Base-by-base conservation (phyloP, 2,888 invertebrate species). In the Cosmia pyralina region DNA sequence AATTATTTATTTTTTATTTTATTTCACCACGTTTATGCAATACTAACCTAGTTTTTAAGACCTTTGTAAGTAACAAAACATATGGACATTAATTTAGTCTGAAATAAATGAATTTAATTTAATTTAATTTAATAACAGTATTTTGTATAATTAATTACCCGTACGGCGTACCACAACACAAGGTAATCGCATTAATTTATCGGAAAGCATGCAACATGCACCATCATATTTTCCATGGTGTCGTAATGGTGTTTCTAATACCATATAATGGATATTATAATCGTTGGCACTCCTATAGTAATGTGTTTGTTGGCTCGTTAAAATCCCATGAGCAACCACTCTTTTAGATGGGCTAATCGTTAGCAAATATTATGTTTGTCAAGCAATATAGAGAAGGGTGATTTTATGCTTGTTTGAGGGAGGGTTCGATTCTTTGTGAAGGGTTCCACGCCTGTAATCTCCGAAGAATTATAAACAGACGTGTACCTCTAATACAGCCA, bases 181-280 rank as follows among this genome's bases (percentile, higher is more conserved):
- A n/a, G n/a, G 28, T 66, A 46, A 78, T 82, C 83, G 34, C 38
- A 55, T 74, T 80, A 77, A 84, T 83, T 72, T 22, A 66, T 57
- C 58, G 50, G 41, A 75, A 64, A 87, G 73, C 85, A 66, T 82
- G 81, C 84, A 82, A 75, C 74, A 80, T 87, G 81, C 81, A 80
- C 46, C 15, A 69, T 79, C 67, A 83, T 80, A 76, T 81, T 82
- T 72, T 81, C 85, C 83, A 83, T 72, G 71, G 76, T 64, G 69
- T 75, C 68, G 15, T 87, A 79, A 85, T 84, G 77, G 81, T 81
- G 78, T 86, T 85, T 85, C 65, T 90, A 88, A 90, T 90, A 86
- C 69, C 52, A 76, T 69, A 79, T 91, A 89, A 90, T 89, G 88
- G 88, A 82, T 82, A 81, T 83, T 80, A 81, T 89, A 87, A 88